phyloP scores from a whole-genome alignment of 2,797 vertebrate species.

The Lacerta viridis region DNA sequence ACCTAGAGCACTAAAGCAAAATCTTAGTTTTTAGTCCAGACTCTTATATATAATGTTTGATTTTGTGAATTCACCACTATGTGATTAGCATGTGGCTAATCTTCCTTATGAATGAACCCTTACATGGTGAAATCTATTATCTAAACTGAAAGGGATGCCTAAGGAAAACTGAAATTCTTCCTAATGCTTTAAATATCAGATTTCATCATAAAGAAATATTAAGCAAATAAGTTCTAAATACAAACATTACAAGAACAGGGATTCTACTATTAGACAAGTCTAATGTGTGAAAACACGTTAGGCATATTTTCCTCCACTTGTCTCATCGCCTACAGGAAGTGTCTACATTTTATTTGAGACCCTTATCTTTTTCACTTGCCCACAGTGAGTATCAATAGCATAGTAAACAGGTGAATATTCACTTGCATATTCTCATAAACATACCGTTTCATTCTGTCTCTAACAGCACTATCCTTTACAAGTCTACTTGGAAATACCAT shows the following conservation, averaged over 20 bases:
- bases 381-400: neutral
- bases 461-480: neutral
- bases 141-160: neutral
- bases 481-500: neutral
- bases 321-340: neutral
- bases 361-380: neutral
- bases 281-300: neutral
- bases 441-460: neutral
- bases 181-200: neutral
- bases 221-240: neutral
- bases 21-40: neutral
- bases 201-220: neutral
- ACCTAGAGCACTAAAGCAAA: neutral
- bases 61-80: neutral
- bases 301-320: neutral
- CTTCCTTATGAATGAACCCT: neutral
- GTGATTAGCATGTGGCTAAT: neutral
- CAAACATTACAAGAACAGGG: neutral
- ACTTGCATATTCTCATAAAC: neutral
- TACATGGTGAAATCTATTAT: slow-evolving; percentile 6
- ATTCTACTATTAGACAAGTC: slow-evolving; percentile 4
- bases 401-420: slow-evolving; percentile 2
- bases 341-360: neutral
- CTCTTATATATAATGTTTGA: neutral
- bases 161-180: neutral